Percentiles rank a stretch among this genome's conserved stretches.
Evolutionary conservation across 2,888 invertebrate genomes (phyloP).

Genomic region (Chirona hameri): DNA sequence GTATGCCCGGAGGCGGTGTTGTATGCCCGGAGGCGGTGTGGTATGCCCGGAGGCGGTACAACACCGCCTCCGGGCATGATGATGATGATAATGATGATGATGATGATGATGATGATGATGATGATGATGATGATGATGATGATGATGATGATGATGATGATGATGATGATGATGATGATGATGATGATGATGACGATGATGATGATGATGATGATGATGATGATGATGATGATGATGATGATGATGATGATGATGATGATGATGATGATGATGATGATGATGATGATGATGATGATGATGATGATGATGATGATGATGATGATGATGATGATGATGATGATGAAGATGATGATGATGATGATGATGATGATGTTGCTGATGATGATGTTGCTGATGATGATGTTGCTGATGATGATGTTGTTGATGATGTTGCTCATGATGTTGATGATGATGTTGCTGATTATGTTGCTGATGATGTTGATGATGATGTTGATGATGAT

Average conservation of each 20-base stretch:
- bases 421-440: no score
- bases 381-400: no score
- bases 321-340: conserved; percentile 9
- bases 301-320: conserved; percentile 7
- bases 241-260: conserved; percentile 12
- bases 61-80: no score
- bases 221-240: neutral
- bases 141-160: conserved; percentile 3
- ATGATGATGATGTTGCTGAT: no score
- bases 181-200: conserved; percentile 10
- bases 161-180: conserved; percentile 10
- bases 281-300: conserved; percentile 22
- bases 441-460: no score
- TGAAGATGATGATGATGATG: conserved; percentile 5
- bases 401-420: no score
- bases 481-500: no score
- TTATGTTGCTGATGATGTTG: no score
- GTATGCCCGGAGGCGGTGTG: no score
- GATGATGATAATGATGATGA: conserved; percentile 13
- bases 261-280: conserved; percentile 22
- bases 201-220: neutral
- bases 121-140: conserved; percentile 25
- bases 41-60: no score
- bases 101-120: conserved; percentile 9
- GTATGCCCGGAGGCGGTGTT: no score